Evolutionary conservation across 2,797 vertebrate species (phyloP).

Genomic region (Momotus momota): DNA sequence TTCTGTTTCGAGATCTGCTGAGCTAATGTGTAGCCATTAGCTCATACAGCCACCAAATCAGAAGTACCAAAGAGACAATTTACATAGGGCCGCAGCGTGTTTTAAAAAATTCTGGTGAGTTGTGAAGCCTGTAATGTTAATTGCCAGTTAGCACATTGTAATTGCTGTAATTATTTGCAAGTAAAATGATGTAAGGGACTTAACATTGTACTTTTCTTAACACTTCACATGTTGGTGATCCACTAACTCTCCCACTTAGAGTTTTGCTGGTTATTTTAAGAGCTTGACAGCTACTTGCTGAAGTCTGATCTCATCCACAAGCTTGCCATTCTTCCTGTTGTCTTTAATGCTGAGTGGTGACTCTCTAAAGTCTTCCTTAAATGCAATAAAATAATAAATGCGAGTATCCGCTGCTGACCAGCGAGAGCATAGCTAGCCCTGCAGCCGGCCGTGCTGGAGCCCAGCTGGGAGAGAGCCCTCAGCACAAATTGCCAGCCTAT

Average conservation of each 20-base stretch:
- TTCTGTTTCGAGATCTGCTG: conserved; percentile 48
- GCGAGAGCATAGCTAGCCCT: conserved; percentile 32
- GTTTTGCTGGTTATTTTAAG: conserved; percentile 8
- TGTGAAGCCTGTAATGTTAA: conserved; percentile 70
- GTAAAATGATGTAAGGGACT: conserved; percentile 68
- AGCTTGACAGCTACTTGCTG: background rate
- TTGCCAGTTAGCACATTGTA: conserved; percentile 73
- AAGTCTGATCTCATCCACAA: conserved; percentile 56
- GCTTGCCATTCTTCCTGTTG: conserved; percentile 12
- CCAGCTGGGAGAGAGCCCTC: conserved; percentile 75
- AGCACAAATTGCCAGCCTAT: conserved; percentile 66
- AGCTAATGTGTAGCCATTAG: conserved; percentile 65
- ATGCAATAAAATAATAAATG: background rate
- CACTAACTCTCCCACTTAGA: conserved; percentile 43
- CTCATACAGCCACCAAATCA: conserved; percentile 56
- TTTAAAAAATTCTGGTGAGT: conserved; percentile 69
- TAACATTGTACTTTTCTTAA: conserved; percentile 46
- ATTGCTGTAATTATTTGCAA: conserved; percentile 74
- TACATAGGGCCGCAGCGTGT: conserved; percentile 53
- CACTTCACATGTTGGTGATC: conserved; percentile 41
- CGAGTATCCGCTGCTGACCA: conserved; percentile 42
- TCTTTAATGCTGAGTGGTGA: background rate
- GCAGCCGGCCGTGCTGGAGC: conserved; percentile 25
- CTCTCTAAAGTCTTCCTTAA: conserved; percentile 2
- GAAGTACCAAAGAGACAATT: conserved; percentile 66